Evolutionary conservation across 2,113 vertebrate genomes (phyloP), one percentile per base, ranked within the genome.

Genomic region (Agapornis roseicollis): DNA sequence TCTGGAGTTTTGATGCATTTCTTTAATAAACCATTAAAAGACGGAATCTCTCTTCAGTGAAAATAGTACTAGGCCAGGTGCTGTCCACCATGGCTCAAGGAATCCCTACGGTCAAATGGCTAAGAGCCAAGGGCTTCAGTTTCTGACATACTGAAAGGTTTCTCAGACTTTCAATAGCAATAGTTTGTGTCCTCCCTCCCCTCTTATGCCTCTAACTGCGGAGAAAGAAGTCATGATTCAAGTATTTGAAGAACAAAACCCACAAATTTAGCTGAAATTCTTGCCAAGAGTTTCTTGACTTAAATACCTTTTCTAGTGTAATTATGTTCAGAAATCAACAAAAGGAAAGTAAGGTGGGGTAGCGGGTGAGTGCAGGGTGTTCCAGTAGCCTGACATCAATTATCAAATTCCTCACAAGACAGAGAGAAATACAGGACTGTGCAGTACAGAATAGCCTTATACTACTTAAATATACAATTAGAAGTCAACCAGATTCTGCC

Each of bases 121-220:
- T 3, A 16, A n/a, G 33, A 39, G 56, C n/a, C 4, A 3, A 44
- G 31, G 9, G 19, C 35, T 68, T 49, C 71, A 31, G 23, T 5
- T 8, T 22, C 55, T 64, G 46, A 8, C 2, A 2, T 6, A 33
- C 9, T 39, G 29, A 46, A 55, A 50, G 7, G 41, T 10, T 37
- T 84, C 66, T 31, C 25, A 83, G 44, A 25, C 37, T 56, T 84
- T 49, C 60, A 24, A 2, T 8, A 9, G 46, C 9, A 71, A 4
- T 4, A 23, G 11, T 18, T 28, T 22, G 6, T 7, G 1, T 8
- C 4, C 6, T 4, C 5, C 27, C 33, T 31, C 10, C 16, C 24
- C 22, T 35, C 37, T 25, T 6, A 20, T 0, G 8, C 20, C 69
- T 87, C 64, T 37, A 10, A 17, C 31, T 29, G 9, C 17, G 28